Conservation (phyloP, 2,888 invertebrate species). For the Campoplex capitator region DNA sequence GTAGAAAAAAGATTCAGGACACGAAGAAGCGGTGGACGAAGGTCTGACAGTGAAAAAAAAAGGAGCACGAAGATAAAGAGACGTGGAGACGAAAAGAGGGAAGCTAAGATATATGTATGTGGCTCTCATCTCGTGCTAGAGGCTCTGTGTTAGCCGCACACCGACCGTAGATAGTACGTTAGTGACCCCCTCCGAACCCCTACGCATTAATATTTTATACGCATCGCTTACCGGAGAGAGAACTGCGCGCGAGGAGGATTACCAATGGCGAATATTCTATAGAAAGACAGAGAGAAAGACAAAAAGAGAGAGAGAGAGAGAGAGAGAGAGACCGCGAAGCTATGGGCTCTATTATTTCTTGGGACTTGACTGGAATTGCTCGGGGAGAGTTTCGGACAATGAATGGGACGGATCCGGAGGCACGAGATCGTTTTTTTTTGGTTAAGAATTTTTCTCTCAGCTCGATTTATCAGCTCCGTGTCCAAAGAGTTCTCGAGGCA, state of each 20-base stretch:
- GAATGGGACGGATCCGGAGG: conserved; percentile 45
- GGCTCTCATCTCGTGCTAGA: conserved; percentile 69
- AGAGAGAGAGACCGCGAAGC: conserved; percentile 45
- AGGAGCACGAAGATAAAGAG: conserved; percentile 63
- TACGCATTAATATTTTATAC: conserved; percentile 82
- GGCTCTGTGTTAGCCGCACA: conserved; percentile 53
- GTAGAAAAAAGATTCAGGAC: conserved; percentile 70
- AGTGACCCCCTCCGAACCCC: conserved; percentile 74
- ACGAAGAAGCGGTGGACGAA: conserved; percentile 67
- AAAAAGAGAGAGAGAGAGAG: background rate
- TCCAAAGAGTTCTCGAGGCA: background rate
- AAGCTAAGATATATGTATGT: conserved; percentile 67
- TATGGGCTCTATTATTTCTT: conserved; percentile 59
- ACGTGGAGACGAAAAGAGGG: conserved; percentile 64
- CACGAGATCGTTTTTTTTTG: conserved; percentile 33
- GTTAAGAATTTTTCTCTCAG: conserved; percentile 30
- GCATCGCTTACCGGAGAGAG: conserved; percentile 75
- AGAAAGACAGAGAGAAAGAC: conserved; percentile 32
- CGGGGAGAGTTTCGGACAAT: conserved; percentile 61
- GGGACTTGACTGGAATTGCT: conserved; percentile 61
- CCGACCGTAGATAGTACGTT: conserved; percentile 66
- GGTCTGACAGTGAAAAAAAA: conserved; percentile 60
- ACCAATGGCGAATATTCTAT: conserved; percentile 73
- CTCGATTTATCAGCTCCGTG: conserved; percentile 44
- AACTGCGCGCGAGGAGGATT: conserved; percentile 74